Percentiles rank a stretch among this genome's conserved stretches.
phyloP scores from a whole-genome alignment of 2,888 invertebrate species.

The Drosophila neutralis region DNA sequence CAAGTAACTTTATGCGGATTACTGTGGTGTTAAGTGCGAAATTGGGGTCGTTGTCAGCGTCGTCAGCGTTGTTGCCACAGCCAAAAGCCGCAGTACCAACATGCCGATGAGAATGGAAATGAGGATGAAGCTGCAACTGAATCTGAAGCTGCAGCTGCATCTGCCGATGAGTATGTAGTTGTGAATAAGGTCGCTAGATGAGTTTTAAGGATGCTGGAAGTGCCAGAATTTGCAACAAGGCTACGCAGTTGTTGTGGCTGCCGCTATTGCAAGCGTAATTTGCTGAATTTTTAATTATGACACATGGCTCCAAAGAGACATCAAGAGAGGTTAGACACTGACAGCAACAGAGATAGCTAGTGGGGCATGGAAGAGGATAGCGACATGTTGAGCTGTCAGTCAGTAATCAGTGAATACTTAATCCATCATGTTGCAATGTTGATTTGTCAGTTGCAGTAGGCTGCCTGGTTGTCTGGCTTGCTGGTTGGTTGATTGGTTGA shows the following conservation, averaged over 20 bases:
- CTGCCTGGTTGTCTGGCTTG: not conserved
- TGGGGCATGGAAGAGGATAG: not conserved
- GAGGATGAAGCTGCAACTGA: not conserved
- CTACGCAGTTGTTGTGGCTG: slow-evolving; percentile 15
- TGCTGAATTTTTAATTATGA: slow-evolving; percentile 74
- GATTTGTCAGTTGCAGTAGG: slow-evolving; percentile 50
- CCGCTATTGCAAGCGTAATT: slow-evolving; percentile 61
- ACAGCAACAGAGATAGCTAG: slow-evolving; percentile 10
- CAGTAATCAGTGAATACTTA: slow-evolving; percentile 50
- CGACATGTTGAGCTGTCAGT: slow-evolving; percentile 15
- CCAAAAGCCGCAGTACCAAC: slow-evolving; percentile 15
- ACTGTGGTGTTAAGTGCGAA: slow-evolving; percentile 63
- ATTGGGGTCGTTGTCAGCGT: slow-evolving; percentile 66
- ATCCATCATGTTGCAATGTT: slow-evolving; percentile 64
- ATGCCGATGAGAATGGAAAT: slow-evolving; percentile 8
- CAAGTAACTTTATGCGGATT: slow-evolving; percentile 55
- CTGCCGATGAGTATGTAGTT: slow-evolving; percentile 2
- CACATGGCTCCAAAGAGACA: slow-evolving; percentile 35
- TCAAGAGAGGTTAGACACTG: not conserved
- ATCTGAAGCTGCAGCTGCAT: not conserved
- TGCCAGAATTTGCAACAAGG: slow-evolving; percentile 22
- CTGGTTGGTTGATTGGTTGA: not conserved
- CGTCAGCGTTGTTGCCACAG: slow-evolving; percentile 24
- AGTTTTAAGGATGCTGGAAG: slow-evolving; percentile 21
- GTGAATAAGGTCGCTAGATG: slow-evolving; percentile 2